Conservation (phyloP, 2,797 vertebrate genomes). For the Carcharodon carcharias region DNA sequence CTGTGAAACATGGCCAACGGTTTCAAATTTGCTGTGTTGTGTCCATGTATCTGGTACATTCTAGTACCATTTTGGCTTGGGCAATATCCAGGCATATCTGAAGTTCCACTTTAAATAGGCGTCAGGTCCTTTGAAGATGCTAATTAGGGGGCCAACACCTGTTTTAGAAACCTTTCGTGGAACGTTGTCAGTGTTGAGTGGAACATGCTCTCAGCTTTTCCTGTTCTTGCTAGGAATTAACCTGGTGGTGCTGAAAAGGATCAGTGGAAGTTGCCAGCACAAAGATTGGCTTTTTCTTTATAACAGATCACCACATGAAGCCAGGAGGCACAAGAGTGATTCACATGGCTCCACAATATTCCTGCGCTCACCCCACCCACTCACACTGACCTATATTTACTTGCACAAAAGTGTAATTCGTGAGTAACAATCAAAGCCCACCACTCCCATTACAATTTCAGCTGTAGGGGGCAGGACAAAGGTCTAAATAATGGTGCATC, state of each 20-base stretch:
- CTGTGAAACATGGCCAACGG: background rate
- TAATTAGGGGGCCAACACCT: too few relatives aligned
- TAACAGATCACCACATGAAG: background rate
- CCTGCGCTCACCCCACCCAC: background rate
- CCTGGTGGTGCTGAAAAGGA: background rate
- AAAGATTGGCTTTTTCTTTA: background rate
- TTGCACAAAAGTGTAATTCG: too few relatives aligned
- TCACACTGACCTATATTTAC: too few relatives aligned
- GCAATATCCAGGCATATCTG: background rate
- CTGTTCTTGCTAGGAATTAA: background rate
- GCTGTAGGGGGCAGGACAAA: background rate
- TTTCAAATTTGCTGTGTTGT: background rate
- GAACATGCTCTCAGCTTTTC: background rate
- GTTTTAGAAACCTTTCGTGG: too few relatives aligned
- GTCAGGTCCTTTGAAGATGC: background rate
- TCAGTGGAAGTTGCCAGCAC: background rate
- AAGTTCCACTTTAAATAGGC: background rate
- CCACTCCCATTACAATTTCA: background rate
- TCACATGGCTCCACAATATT: background rate
- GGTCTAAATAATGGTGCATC: background rate
- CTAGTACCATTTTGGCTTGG: background rate
- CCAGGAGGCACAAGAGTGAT: background rate
- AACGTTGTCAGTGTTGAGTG: background rate
- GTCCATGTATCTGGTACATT: background rate
- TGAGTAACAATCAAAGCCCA: too few relatives aligned